phyloP scores from a whole-genome alignment of 2,113 vertebrate species.

The Oceanodroma tethys region DNA sequence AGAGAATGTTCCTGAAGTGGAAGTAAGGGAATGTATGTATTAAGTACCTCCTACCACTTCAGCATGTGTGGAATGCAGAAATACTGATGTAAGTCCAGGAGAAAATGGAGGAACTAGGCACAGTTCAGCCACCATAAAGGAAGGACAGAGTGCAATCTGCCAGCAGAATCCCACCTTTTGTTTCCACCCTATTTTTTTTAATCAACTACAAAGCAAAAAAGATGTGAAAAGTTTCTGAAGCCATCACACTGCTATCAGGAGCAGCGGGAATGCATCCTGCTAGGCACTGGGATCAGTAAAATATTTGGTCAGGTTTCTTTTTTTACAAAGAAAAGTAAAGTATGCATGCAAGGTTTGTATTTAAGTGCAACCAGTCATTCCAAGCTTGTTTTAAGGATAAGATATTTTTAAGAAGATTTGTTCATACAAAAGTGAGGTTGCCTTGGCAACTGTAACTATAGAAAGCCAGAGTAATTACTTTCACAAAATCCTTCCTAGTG shows the following conservation, averaged over 20 bases:
- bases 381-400: slow-evolving; percentile 20
- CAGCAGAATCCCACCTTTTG: not conserved
- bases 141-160: not conserved
- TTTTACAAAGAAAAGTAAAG: not conserved
- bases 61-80: not conserved
- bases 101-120: not conserved
- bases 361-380: not conserved
- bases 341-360: not conserved
- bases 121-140: not conserved
- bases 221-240: not conserved
- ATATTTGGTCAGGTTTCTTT: not conserved
- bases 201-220: not conserved
- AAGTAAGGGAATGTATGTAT: not conserved
- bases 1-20: not conserved
- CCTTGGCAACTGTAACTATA: slow-evolving; percentile 47
- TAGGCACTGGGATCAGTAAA: not conserved
- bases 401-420: slow-evolving; percentile 18
- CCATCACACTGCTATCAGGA: not conserved
- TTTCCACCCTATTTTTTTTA: not conserved
- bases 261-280: not conserved
- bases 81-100: not conserved
- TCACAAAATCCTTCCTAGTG: slow-evolving; percentile 33
- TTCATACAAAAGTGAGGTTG: slow-evolving; percentile 39
- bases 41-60: not conserved
- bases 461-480: slow-evolving; percentile 42